Evolutionary conservation across 1,140 invertebrate species (phyloP), one percentile per base, ranked within the genome.

Genomic region (Campoletis sonorensis): DNA sequence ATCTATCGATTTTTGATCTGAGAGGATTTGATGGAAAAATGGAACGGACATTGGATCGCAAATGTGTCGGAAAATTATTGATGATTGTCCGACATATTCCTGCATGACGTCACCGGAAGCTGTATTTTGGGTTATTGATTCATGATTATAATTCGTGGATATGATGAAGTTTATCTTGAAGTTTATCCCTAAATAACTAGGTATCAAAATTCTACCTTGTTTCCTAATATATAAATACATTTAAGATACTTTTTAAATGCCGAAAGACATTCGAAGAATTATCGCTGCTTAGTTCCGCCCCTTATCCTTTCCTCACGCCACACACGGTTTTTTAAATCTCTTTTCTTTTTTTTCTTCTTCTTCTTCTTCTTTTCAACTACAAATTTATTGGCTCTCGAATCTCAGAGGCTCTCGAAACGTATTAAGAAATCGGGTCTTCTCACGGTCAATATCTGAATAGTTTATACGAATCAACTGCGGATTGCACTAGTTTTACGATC

Each of bases 361-460:
- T 33, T 70, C 5, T 30, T 58, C 40, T 30, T 61, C 27, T 23
- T 64, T 64, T 67, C 58, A 37, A 15, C 8, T 78, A 78, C 61
- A 78, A 78, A 78, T 78, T 78, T 78, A 78, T 78, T 78, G 33
- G 67, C 76, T 67, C 76, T 67, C 61, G 76, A 49, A 67, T 78
- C 30, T 58, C 16, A 1, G 33, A 67, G 76, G 37, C 33, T 40
- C 21, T 18, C 33, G 37, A 11, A 45, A 45, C n/a, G 27, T 78
- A 78, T 67, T 27, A 67, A 78, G 33, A 64, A 64, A 61, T 30
- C 27, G 58, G 30, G 67, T 10, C 54, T 58, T 58, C 54, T 64
- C 75, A 77, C 51, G 75, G 54, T 26, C 30, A 40, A 30, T 64
- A 75, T 27, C 30, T 21, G 30, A 61, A 64, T 64, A 77, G 13